Conservation (phyloP, 2,797 vertebrate species). For the Pantherophis vulpinus region DNA sequence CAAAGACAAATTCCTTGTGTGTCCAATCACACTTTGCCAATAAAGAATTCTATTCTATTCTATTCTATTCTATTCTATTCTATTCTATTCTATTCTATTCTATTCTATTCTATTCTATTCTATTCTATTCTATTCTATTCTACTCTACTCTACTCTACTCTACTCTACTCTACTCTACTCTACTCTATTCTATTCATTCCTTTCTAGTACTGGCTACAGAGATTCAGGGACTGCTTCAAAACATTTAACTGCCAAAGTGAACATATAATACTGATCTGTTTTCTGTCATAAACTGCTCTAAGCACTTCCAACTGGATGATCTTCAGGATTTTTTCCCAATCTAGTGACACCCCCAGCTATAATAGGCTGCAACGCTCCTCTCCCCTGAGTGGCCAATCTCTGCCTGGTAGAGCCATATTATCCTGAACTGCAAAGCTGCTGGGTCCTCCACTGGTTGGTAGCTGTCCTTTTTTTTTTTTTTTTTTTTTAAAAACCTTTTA, state of each 20-base stretch:
- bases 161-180: too few species aligned
- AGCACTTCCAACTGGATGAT: neutral
- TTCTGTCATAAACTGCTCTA: neutral
- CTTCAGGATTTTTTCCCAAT: neutral
- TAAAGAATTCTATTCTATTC: too few species aligned
- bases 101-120: too few species aligned
- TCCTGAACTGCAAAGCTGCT: neutral
- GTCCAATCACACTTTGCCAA: too few species aligned
- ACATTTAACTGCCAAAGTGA: neutral
- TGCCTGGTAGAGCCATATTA: neutral
- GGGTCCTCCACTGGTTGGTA: neutral
- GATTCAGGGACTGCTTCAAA: neutral
- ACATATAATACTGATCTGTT: neutral
- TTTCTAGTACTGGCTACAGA: neutral
- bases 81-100: too few species aligned
- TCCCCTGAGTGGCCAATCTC: neutral
- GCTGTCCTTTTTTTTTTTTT: neutral
- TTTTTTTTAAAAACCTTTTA: too few species aligned
- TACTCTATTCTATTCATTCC: neutral
- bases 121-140: too few species aligned
- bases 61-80: too few species aligned
- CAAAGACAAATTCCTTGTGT: too few species aligned
- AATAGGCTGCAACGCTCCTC: neutral
- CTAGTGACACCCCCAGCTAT: neutral
- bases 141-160: too few species aligned